phyloP scores from a whole-genome alignment of 64 coral and sea anemone genomes.

The Astreopora myriophthalma region DNA sequence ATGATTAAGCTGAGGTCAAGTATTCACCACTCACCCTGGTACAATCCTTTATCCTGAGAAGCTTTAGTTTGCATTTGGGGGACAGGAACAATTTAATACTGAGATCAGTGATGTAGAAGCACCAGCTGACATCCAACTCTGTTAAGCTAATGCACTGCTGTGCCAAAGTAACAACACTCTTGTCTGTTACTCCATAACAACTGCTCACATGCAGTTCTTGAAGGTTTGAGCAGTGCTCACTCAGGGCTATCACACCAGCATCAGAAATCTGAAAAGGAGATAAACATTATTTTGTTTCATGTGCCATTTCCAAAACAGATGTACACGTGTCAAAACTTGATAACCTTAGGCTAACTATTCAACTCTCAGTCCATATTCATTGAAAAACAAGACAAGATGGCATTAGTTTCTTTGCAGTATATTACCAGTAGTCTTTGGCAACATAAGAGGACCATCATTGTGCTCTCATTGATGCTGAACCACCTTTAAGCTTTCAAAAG shows the following conservation, averaged over 20 bases:
- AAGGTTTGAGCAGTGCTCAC: slow-evolving; percentile 61
- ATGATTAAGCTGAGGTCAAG: not conserved
- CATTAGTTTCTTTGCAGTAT: too few relatives aligned
- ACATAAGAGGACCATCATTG: too few relatives aligned
- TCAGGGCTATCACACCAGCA: slow-evolving; percentile 68
- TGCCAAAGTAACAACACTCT: slow-evolving; percentile 49
- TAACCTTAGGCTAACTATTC: too few relatives aligned
- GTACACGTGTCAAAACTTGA: too few relatives aligned
- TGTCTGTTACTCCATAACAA: slow-evolving; percentile 93
- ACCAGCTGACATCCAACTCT: slow-evolving; percentile 91
- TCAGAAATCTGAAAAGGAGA: slow-evolving; percentile 78
- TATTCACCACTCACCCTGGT: not conserved
- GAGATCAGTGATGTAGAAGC: slow-evolving; percentile 77
- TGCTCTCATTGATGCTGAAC: too few relatives aligned
- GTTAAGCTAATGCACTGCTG: slow-evolving; percentile 36
- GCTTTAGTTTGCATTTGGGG: slow-evolving; percentile 3
- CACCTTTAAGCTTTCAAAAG: too few relatives aligned
- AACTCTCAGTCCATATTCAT: too few relatives aligned
- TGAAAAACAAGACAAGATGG: too few relatives aligned
- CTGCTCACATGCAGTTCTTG: slow-evolving; percentile 81
- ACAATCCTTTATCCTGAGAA: slow-evolving; percentile 77
- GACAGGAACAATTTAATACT: slow-evolving; percentile 63
- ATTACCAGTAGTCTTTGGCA: too few relatives aligned
- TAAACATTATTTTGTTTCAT: not conserved
- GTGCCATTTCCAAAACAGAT: not conserved